Conservation (phyloP, 1,140 invertebrate species). For the Drosophila repletoides region DNA sequence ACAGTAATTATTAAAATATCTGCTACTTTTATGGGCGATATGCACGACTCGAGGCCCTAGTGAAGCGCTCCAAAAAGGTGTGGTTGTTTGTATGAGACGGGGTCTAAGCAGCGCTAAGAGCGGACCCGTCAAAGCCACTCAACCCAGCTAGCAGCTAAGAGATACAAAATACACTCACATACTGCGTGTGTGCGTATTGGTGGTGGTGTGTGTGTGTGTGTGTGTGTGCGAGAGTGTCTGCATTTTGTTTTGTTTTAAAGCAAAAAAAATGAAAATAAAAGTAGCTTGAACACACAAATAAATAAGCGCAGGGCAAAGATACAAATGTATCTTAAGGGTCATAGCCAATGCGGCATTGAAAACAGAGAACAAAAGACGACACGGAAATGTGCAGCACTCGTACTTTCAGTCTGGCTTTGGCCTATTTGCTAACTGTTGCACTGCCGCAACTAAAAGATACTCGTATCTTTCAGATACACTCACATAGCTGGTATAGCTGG, state of each 20-base stretch:
- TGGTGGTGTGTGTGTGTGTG: conserved; percentile 23
- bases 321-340: conserved; percentile 41
- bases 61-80: conserved; percentile 62
- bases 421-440: conserved; percentile 6
- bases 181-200: neutral
- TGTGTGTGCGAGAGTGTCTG: conserved; percentile 14
- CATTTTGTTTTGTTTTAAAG: conserved; percentile 23
- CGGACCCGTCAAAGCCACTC: conserved; percentile 2
- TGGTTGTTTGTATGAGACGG: conserved; percentile 67
- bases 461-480: conserved; percentile 24
- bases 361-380: neutral
- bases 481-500: no score
- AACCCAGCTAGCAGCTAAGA: conserved; percentile 43
- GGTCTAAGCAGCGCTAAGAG: conserved; percentile 44
- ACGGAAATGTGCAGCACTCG: conserved; percentile 23
- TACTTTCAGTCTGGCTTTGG: conserved; percentile 20
- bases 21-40: conserved; percentile 9
- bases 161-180: conserved; percentile 28
- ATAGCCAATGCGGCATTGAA: conserved; percentile 43
- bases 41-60: neutral
- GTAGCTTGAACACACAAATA: no score
- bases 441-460: conserved; percentile 3
- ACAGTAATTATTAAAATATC: conserved; percentile 20
- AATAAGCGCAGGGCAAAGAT: conserved; percentile 1
- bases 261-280: conserved; percentile 32